Base-by-base conservation (phyloP, 30 jellyfish, hydroid and myxozoan species). In the Clytia hemisphaerica region DNA sequence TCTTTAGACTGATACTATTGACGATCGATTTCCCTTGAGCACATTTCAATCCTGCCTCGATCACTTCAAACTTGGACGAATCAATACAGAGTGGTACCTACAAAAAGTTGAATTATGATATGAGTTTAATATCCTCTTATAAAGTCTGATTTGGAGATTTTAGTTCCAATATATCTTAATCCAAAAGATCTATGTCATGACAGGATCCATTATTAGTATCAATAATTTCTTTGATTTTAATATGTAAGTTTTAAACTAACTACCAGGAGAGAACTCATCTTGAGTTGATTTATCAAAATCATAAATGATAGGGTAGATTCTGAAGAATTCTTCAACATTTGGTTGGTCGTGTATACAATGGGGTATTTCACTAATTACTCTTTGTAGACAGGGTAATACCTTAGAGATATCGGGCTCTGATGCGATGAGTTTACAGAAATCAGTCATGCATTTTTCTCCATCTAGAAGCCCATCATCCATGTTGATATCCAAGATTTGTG, bases 391-490 rank as follows among this genome's bases (percentile, higher is more conserved):
- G 24, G 24, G 24, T 46, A 31, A 7, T 67, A 89, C 98, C 93
- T 75, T 89, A 10, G 98, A 63, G 31, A 89, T 89, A 33, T 89
- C 98, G 4, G 98, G 98, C 79, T 89, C 98, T 35, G 98, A 75
- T 10, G 82, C 84, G 45, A 89, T 89, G 75, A 89, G 50, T 45
- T 89, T 89, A 38, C 80, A 83, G 32, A 89, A 89, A 40, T 58
- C 76, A 26, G 84, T 67, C 95, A 89, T 89, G 63, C 92, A 72
- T 24, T 90, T 74, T 34, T 19, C 64, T 21, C 98, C 98, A 76
- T 89, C 95, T 64, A 89, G 73, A 95, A 89, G 75, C 1, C 98
- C 98, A 47, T 89, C 98, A 60, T 89, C 98, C 98, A 89, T 89
- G 78, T 89, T 89, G 44, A 89, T 89, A 76, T 89, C 98, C 4